These are phyloP conservation scores for Scrobipalpa atriplicella DNA, from an alignment of 2,888 invertebrate genomes.

Conservation along the genomic window DNA sequence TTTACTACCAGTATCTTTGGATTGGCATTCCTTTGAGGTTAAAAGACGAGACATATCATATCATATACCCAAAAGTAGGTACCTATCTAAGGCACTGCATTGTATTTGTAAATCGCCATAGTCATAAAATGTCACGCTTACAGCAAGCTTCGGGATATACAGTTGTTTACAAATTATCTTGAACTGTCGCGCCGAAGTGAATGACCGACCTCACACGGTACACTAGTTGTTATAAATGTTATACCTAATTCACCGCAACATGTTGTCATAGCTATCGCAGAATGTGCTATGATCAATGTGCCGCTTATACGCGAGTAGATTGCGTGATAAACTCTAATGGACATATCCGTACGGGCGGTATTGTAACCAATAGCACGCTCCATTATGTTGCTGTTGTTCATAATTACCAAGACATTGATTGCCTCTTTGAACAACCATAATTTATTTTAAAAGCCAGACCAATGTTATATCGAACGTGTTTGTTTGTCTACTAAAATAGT, in stretches of 20 bases:
- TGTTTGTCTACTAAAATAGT: neutral
- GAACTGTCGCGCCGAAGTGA: conserved; percentile 42
- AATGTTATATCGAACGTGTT: neutral
- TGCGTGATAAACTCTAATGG: conserved; percentile 43
- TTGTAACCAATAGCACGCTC: conserved; percentile 15
- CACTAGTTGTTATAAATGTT: conserved; percentile 21
- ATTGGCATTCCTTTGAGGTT: neutral
- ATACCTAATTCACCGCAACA: neutral
- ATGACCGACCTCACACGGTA: conserved; percentile 48
- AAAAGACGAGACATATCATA: too few relatives aligned
- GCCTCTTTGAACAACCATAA: neutral
- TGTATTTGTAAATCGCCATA: too few relatives aligned
- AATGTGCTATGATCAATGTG: conserved; percentile 27
- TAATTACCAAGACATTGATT: conserved; percentile 4
- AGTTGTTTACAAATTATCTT: neutral
- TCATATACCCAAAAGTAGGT: too few relatives aligned
- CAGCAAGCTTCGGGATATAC: neutral
- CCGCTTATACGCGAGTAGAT: conserved; percentile 37
- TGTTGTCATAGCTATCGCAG: conserved; percentile 29
- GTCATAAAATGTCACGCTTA: neutral
- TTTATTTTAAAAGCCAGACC: conserved; percentile 6
- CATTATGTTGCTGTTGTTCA: conserved; percentile 1
- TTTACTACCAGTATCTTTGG: neutral
- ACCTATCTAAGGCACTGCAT: too few relatives aligned
- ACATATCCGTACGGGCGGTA: conserved; percentile 29